These are phyloP conservation scores for Flexamia atlantica DNA, from an alignment of 2,888 invertebrate genomes.

Conservation along the genomic window DNA sequence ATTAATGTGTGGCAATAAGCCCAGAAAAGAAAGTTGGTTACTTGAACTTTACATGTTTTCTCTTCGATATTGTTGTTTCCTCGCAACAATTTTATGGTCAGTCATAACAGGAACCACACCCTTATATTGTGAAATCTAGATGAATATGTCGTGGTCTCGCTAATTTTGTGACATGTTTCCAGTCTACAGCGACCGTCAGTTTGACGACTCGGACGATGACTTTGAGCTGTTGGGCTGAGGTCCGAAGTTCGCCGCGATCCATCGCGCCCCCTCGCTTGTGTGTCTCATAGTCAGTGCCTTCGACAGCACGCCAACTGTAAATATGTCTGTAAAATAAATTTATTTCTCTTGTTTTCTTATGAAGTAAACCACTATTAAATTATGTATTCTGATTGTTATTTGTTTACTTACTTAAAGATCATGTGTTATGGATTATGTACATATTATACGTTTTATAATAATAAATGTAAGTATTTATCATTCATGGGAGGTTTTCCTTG, in stretches of 20 bases:
- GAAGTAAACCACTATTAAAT: conserved; percentile 33
- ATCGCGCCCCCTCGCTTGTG: neutral
- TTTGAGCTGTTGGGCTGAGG: conserved; percentile 87
- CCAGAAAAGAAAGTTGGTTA: no score
- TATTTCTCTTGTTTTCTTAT: conserved; percentile 30
- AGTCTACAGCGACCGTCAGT: conserved; percentile 63
- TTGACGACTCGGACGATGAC: conserved; percentile 88
- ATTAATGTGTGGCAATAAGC: no score
- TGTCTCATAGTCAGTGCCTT: conserved; percentile 47
- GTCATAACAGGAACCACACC: no score
- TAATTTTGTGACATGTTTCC: conserved; percentile 43
- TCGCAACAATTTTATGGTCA: no score
- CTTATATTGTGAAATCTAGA: no score
- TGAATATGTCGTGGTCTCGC: no score
- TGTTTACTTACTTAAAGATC: conserved; percentile 35
- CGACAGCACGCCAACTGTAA: conserved; percentile 35
- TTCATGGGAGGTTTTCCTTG: neutral
- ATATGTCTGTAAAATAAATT: conserved; percentile 36
- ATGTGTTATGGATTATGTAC: conserved; percentile 42
- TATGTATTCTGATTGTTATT: conserved; percentile 41
- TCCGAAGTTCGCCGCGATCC: neutral
- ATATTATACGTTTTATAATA: conserved; percentile 36
- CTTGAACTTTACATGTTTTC: no score
- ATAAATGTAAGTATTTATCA: conserved; percentile 36
- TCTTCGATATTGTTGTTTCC: no score